Evolutionary conservation across 2,888 invertebrate species (phyloP), one percentile per base, ranked within the genome.

Genomic region (Erebia ligea): DNA sequence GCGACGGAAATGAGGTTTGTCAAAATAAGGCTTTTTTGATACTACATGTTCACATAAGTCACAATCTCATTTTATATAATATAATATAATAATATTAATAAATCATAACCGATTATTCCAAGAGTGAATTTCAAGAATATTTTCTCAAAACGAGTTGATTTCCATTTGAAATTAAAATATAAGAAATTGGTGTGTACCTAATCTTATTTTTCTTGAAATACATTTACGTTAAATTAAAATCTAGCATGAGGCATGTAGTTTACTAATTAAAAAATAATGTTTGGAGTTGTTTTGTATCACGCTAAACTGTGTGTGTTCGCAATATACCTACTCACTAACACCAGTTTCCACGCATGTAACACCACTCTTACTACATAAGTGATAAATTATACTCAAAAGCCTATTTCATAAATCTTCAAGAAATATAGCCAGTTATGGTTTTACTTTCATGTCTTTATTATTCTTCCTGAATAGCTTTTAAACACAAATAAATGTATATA

Each of bases 1-100:
- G 86, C 84, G 93, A 93, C 86, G 93, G 93, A 91, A 79, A 76
- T 69, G 91, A 93, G 93, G 93, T 93, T 93, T 91, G 93, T 93
- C 81, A 80, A 86, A 79, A 83, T 34, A 82, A 84, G 84, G 85
- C 81, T 85, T 85, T 78, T 73, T 76, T 71, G 67, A 61, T 74
- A 71, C 54, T 72, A 69, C 45, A 59, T 69, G 71, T 73, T 76
- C 72, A 75, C 70, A 76, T 75, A 66, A 71, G 67, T 77, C 76
- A 70, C 68, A 70, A 67, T 75, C 68, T 71, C 70, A 70, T 75
- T 56, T 73, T 68, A 25, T 13, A 1, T 70, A 57, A 66, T 52
- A 70, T 73, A 67, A 25, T 13, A 1, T 70, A 57, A 66, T 52
- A 70, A 21, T 56, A 56, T 68, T 25, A 40, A 76, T 25, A 34